Evolutionary conservation across 1,140 invertebrate species (phyloP).

Genomic region (Odontomachus brunneus): DNA sequence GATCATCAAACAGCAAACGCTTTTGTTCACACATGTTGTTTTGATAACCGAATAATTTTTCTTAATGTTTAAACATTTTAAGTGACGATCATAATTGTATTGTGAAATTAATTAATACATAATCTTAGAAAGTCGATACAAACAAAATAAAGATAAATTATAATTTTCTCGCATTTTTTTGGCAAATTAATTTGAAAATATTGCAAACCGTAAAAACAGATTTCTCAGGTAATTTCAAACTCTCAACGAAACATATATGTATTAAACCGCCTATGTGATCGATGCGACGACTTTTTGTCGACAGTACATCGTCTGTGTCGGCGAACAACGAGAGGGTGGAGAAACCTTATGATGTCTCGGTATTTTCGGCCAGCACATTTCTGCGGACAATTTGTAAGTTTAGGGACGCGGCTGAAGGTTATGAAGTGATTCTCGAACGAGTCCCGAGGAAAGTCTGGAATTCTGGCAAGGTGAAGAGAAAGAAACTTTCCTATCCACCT

Average conservation of each 20-base stretch:
- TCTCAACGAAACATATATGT: neutral
- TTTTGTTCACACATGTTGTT: no score
- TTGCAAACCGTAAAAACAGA: neutral
- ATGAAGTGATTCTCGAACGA: conserved; percentile 54
- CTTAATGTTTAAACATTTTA: conserved; percentile 10
- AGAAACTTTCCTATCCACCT: conserved; percentile 45
- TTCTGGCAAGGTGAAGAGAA: conserved; percentile 29
- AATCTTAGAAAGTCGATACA: neutral
- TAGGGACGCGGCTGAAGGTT: conserved; percentile 35
- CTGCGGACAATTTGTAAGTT: conserved; percentile 46
- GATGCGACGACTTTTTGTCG: neutral
- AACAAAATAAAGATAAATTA: neutral
- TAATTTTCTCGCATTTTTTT: neutral
- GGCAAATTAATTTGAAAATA: neutral
- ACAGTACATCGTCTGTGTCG: neutral
- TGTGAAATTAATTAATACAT: neutral
- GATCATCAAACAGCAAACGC: no score
- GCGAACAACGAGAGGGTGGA: neutral
- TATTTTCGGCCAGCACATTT: conserved; percentile 13
- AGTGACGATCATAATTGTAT: conserved; percentile 4
- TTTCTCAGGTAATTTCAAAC: neutral
- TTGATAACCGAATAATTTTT: no score
- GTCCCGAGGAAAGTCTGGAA: conserved; percentile 22
- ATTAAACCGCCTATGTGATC: conserved; percentile 5
- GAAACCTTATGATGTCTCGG: neutral